Base-by-base conservation (phyloP, 92 coral and sea anemone species). In the Micromussa lordhowensis region DNA sequence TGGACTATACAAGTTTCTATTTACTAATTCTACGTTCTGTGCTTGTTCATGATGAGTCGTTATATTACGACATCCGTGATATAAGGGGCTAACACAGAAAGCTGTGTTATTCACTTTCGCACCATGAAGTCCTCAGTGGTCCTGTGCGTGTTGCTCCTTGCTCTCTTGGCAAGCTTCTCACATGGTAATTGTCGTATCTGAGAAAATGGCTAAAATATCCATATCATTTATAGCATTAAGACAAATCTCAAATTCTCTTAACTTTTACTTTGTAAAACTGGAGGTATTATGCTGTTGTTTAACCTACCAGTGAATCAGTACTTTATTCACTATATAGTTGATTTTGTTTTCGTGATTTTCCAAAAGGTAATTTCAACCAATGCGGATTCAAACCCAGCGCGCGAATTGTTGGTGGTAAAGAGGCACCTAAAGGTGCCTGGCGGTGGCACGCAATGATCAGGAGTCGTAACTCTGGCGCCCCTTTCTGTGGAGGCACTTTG, bases 371-470 rank as follows among this genome's bases (percentile, higher is more conserved):
- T n/a, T n/a, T n/a, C n/a, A n/a, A n/a, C n/a, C n/a, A 35, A 36
- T 73, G 77, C 35, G 77, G 77, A 73, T 85, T 34, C 53, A 78
- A 54, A 80, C 93, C 91, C 71, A 82, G n/a, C 8, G 66, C 68
- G n/a, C 79, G 93, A 69, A 91, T 87, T 44, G 93, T 91, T 14
- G 93, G 93, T 58, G 93, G 91, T 4, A 87, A 85, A 1, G 74
- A 83, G 54, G 93, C 93, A 40, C 93, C 93, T 1, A 30, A 29
- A 57, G 91, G 93, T 75, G 91, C 91, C 19, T 87, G 88, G 91
- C 94, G 91, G 19, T 91, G 94, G 94, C 94, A 91, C 49, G 94
- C 89, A 30, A 80, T 71, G 86, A 55, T 87, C 51, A 82, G 91
- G 48, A 72, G 78, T 2, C 24, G 38, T 21, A n/a, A n/a, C n/a